A percentile compares a stretch with the other conserved stretches of the same genome.
Evolutionary conservation across 1,140 invertebrate species (phyloP).

Genomic region (Bombyx mori): DNA sequence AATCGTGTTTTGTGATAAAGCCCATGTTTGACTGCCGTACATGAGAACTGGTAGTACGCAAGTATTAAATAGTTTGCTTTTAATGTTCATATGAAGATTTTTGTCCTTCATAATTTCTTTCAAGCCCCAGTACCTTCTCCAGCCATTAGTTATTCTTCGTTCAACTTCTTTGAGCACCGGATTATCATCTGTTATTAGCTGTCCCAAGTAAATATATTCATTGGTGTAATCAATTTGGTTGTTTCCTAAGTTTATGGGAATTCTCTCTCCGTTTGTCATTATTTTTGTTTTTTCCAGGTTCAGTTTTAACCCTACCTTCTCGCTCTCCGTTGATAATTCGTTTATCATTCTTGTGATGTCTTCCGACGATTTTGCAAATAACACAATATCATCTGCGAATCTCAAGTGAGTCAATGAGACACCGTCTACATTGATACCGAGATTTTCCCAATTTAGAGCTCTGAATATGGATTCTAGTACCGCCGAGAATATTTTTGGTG

Average conservation of each 20-base stretch:
- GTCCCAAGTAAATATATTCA: constrained; percentile 29
- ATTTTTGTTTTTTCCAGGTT: constrained; percentile 11
- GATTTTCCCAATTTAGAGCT: constrained; percentile 9
- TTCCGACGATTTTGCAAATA: background rate
- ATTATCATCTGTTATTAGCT: constrained; percentile 22
- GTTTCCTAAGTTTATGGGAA: constrained; percentile 12
- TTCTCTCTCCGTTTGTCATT: constrained; percentile 18
- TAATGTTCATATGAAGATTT: constrained; percentile 12
- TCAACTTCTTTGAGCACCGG: constrained; percentile 20
- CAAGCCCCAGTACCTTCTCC: constrained; percentile 25
- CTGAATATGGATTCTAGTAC: constrained; percentile 14
- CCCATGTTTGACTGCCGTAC: constrained; percentile 22
- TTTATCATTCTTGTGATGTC: background rate
- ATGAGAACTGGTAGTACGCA: constrained; percentile 17
- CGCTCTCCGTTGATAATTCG: constrained; percentile 7
- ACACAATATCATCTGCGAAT: constrained; percentile 14
- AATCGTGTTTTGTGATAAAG: constrained; percentile 9
- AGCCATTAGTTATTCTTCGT: constrained; percentile 23
- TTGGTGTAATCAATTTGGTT: constrained; percentile 20
- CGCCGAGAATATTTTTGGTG: constrained; percentile 2
- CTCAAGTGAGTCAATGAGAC: constrained; percentile 11
- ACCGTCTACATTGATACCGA: constrained; percentile 15
- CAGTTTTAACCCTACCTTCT: constrained; percentile 13
- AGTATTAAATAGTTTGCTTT: constrained; percentile 23
- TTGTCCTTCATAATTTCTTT: constrained; percentile 28